Evolutionary conservation across 2,113 vertebrate genomes (phyloP).

Genomic region (Pachyramphus minor): DNA sequence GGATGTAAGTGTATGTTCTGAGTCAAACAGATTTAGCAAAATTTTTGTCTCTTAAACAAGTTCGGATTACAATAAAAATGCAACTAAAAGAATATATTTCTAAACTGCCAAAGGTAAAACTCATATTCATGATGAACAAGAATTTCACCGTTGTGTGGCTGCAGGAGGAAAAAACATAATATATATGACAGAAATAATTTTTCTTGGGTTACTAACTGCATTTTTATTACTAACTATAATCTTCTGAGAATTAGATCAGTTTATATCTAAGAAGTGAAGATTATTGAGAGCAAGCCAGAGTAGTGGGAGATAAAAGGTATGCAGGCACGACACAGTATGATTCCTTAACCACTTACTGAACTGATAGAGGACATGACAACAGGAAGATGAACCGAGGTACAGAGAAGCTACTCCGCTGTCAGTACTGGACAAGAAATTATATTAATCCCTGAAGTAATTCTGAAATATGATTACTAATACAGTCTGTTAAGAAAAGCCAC

Average conservation of each 20-base stretch:
- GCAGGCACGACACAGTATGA: neutral
- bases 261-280: neutral
- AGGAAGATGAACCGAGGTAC: neutral
- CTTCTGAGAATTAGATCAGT: neutral
- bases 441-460: neutral
- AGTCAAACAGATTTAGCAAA: neutral
- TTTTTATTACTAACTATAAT: neutral
- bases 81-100: neutral
- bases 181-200: neutral
- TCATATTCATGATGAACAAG: neutral
- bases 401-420: neutral
- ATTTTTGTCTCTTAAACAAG: neutral
- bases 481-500: neutral
- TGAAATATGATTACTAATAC: neutral
- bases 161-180: neutral
- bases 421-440: neutral
- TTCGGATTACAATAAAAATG: neutral
- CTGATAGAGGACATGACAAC: neutral
- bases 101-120: neutral
- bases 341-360: neutral
- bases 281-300: neutral
- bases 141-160: neutral
- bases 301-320: neutral
- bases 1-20: neutral
- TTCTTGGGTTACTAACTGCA: neutral